Base-by-base conservation (phyloP, 2,113 vertebrate species). In the Nerophis lumbriciformis region DNA sequence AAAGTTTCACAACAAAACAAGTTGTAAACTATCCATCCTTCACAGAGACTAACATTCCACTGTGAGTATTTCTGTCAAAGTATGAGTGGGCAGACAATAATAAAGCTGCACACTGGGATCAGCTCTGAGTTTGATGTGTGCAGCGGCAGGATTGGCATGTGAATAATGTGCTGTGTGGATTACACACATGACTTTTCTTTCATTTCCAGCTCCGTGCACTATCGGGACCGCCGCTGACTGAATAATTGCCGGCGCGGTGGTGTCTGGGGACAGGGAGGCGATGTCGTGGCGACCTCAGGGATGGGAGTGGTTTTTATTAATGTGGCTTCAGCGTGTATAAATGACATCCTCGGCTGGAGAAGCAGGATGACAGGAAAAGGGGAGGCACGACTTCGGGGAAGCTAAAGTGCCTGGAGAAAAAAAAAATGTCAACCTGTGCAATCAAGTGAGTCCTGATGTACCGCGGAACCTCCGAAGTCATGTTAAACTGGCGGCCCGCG, bases 271-370 rank as follows among this genome's bases (percentile, higher is more conserved):
- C 56, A 69, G 4, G 13, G 28, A 59, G 50, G 59, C 54, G 19
- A 13, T 47, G 28, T 15, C 9, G 44, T 39, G 52, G 42, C 42
- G 54, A 47, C 61, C 13, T 50, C 48, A 45, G 10, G 45, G 57
- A 65, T 58, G 39, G 54, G 65, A 67, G 64, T 50, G 42, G 56
- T 62, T 60, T 77, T 77, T 63, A 76, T 72, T 69, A 74, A 70
- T 61, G 55, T 61, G 65, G 52, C 61, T 66, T 48, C 63, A 51
- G 59, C 14, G 39, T 61, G 57, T 71, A 59, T 55, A 59, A 49
- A 76, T 70, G 65, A 72, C 48, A 39, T 65, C 38, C 44, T 64
- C 54, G 73, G 65, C 56, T 62, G 36, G 1, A 44, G 61, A 64
- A 64, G 48, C 19, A 13, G 59, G n/a, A 13, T 19, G 48, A 60